phyloP scores from a whole-genome alignment of 2,888 invertebrate genomes.

The Lumbricus terrestris region DNA sequence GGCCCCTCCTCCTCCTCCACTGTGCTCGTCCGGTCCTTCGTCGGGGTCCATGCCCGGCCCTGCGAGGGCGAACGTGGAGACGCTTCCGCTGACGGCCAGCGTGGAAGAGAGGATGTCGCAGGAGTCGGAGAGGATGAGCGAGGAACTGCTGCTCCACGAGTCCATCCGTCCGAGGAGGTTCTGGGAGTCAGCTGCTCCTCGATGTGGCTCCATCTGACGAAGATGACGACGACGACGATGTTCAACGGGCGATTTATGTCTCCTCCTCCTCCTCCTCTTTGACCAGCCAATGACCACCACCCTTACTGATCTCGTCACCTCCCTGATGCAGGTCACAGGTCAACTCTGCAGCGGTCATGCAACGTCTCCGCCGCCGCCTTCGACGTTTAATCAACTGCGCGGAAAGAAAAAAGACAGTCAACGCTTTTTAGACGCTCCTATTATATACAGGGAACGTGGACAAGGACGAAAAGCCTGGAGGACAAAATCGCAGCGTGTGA shows the following conservation, averaged over 20 bases:
- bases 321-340: neutral
- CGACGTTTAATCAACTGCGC: no score
- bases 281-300: neutral
- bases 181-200: neutral
- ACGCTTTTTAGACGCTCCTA: neutral
- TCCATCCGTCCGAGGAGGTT: neutral
- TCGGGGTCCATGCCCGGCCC: neutral
- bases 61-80: neutral
- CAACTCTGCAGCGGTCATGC: no score
- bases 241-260: neutral
- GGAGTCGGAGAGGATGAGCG: neutral
- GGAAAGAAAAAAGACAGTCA: neutral
- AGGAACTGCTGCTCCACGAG: neutral
- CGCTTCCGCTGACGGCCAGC: slow-evolving; percentile 6
- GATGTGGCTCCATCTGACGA: slow-evolving; percentile 8
- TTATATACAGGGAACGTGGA: no score
- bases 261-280: neutral
- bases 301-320: neutral
- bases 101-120: neutral
- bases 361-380: neutral
- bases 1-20: slow-evolving; percentile 9
- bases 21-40: neutral
- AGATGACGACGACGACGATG: no score
- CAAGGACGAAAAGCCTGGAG: no score
- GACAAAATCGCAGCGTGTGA: no score